Evolutionary conservation across 2,888 invertebrate species (phyloP).

Genomic region (Tipula lateralis): DNA sequence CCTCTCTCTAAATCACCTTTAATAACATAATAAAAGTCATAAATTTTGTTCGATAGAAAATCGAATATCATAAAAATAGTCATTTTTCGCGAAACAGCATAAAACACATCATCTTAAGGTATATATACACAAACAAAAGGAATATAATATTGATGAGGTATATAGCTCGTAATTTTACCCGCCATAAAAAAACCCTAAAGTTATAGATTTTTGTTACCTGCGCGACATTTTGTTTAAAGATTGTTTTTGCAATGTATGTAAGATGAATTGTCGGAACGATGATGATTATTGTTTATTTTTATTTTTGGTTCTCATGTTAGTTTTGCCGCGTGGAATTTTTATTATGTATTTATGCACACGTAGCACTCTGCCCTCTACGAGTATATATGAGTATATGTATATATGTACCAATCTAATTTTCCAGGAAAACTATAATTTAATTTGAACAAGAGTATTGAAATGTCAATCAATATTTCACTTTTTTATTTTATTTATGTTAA

Average conservation of each 20-base stretch:
- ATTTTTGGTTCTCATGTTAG: neutral
- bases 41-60: neutral
- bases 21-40: neutral
- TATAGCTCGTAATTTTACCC: neutral
- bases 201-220: neutral
- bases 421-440: neutral
- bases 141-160: conserved; percentile 3
- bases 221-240: neutral
- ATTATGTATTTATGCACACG: neutral
- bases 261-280: neutral
- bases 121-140: neutral
- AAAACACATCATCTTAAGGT: neutral
- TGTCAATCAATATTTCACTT: neutral
- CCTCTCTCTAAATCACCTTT: neutral
- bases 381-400: neutral
- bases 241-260: neutral
- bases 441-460: neutral
- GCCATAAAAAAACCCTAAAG: conserved; percentile 19
- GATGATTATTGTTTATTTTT: neutral
- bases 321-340: neutral
- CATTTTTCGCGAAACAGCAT: conserved; percentile 11
- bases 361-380: neutral
- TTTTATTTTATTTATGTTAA: conserved; percentile 3
- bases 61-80: conserved; percentile 11
- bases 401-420: too few species aligned